Conservation (phyloP, 2,888 invertebrate genomes). For the Schizaphis graminum region DNA sequence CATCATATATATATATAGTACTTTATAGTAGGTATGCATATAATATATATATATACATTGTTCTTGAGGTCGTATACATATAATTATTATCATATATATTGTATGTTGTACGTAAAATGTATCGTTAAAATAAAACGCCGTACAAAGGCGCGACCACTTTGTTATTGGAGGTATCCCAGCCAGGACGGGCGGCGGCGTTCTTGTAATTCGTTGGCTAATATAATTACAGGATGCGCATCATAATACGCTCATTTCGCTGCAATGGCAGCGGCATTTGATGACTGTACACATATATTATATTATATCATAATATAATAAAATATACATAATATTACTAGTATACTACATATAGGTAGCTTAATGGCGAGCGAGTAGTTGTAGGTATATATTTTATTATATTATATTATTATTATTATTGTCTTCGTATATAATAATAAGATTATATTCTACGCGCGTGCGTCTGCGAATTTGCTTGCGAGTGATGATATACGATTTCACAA, state of each 20-base stretch:
- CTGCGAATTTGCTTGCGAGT: neutral
- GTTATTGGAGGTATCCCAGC: neutral
- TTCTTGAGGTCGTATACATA: neutral
- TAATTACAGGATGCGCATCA: neutral
- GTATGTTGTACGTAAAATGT: neutral
- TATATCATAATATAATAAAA: neutral
- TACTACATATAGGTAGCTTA: neutral
- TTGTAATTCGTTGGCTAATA: neutral
- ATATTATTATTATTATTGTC: slow-evolving; percentile 1
- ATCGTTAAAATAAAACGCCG: neutral
- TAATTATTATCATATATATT: neutral
- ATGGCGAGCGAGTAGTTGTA: neutral
- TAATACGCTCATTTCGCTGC: neutral
- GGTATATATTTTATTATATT: neutral
- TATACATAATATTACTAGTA: neutral
- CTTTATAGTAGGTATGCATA: neutral
- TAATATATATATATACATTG: neutral
- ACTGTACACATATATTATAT: neutral
- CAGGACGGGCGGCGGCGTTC: neutral
- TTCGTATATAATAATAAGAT: neutral
- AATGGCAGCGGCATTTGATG: neutral
- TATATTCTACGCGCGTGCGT: neutral
- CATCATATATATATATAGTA: neutral
- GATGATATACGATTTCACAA: neutral
- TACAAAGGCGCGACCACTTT: neutral